phyloP scores from a whole-genome alignment of 2,888 invertebrate species.

The Gerris lacustris region DNA sequence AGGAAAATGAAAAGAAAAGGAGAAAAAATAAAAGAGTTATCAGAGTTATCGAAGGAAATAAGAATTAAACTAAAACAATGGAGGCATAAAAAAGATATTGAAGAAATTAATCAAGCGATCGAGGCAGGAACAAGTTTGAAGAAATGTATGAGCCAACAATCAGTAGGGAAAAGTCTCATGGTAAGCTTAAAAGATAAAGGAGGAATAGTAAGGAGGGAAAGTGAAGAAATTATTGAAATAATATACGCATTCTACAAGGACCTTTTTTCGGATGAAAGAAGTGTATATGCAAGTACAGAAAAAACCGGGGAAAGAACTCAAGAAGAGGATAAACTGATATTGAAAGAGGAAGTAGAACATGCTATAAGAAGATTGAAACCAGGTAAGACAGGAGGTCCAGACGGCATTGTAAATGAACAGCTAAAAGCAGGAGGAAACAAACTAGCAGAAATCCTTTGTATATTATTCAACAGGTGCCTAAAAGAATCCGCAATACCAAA shows the following conservation, averaged over 20 bases:
- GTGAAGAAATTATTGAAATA: conserved; percentile 1
- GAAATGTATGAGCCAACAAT: neutral
- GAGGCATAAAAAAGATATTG: neutral
- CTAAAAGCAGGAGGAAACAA: conserved; percentile 8
- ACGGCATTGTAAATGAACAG: conserved; percentile 8
- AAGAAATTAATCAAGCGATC: conserved; percentile 7
- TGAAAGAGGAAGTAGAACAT: conserved; percentile 1
- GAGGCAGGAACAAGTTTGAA: conserved; percentile 8
- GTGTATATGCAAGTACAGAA: neutral
- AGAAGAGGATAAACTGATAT: no score
- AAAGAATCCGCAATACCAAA: neutral
- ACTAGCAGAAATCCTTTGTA: neutral
- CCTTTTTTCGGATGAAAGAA: neutral
- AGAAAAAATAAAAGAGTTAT: neutral
- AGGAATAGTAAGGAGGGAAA: conserved; percentile 3
- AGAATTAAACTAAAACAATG: conserved; percentile 6
- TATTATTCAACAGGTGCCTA: neutral
- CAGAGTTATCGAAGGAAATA: conserved; percentile 8
- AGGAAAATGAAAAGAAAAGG: neutral
- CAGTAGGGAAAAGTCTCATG: conserved; percentile 7
- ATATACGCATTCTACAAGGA: neutral
- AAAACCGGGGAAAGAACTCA: no score
- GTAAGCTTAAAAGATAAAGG: conserved; percentile 5
- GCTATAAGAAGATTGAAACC: conserved; percentile 5
- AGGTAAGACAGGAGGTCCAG: conserved; percentile 7